A percentile compares a stretch with the other conserved stretches of the same genome.
Evolutionary conservation across 2,888 invertebrate genomes (phyloP).

Genomic region (Cosmorhoe ocellata): DNA sequence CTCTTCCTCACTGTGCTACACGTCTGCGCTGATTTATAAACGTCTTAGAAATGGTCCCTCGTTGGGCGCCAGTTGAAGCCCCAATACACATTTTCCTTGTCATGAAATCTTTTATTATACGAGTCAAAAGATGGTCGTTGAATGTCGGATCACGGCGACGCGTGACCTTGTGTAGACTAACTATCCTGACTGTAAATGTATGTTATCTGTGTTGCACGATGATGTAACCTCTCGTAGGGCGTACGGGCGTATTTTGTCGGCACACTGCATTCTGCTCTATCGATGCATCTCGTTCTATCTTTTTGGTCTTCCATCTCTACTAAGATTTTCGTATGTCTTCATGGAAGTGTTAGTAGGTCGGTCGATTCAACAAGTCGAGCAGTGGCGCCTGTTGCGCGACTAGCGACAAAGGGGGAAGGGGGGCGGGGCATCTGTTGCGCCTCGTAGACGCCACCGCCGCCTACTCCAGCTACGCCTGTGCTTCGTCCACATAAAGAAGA

Average conservation of each 20-base stretch:
- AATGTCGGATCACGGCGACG: background rate
- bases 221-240: conserved; percentile 12
- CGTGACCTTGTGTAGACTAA: background rate
- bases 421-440: conserved; percentile 77
- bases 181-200: background rate
- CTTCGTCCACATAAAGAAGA: conserved; percentile 59
- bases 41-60: conserved; percentile 9
- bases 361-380: conserved; percentile 80
- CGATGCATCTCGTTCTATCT: conserved; percentile 36
- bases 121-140: background rate
- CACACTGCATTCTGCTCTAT: conserved; percentile 11
- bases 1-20: background rate
- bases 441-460: conserved; percentile 74
- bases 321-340: conserved; percentile 60
- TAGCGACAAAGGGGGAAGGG: conserved; percentile 38
- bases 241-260: conserved; percentile 22
- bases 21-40: conserved; percentile 1
- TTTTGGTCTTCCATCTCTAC: conserved; percentile 35
- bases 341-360: conserved; percentile 78
- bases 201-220: background rate
- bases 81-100: conserved; percentile 30
- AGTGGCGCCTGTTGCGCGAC: conserved; percentile 73
- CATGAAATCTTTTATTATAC: conserved; percentile 8
- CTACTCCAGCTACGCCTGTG: conserved; percentile 57
- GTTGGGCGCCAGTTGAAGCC: conserved; percentile 21